Evolutionary conservation across 2,888 invertebrate species (phyloP), one percentile per base, ranked within the genome.

Genomic region (Pseudanteris insignis): DNA sequence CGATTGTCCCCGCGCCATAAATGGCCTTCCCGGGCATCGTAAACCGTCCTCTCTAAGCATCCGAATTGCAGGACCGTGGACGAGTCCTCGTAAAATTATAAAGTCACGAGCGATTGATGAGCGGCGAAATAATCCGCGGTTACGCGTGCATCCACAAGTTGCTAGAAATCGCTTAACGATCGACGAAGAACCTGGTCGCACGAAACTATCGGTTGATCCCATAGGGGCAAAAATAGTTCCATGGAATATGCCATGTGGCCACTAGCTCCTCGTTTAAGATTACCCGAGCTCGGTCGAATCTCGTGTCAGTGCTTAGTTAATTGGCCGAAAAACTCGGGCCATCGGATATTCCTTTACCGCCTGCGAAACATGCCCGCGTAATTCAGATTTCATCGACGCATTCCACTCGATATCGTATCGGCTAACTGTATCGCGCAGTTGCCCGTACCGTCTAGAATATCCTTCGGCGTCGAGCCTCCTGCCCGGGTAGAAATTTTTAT

Each of bases 291-390:
- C 46, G 65, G 58, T 58, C 63, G 64, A 67, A 66, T 66, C 65
- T 65, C 68, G 69, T 67, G 70, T n/a, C n/a, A n/a, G n/a, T n/a
- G n/a, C n/a, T n/a, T n/a, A n/a, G 73, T 74, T 77, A 77, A 78
- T 78, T 76, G 76, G 71, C 74, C 74, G 76, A 76, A 78, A 78
- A 78, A 77, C 74, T 71, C 70, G 66, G 74, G 76, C 71, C 72
- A 77, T 75, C 72, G 70, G 76, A 76, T 76, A 76, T 73, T 68
- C 68, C 57, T n/a, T n/a, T n/a, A n/a, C n/a, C n/a, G n/a, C n/a
- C n/a, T n/a, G n/a, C n/a, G n/a, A n/a, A n/a, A n/a, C n/a, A n/a
- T n/a, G n/a, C n/a, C n/a, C 74, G 65, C 63, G 65, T 69, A 71
- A 72, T 71, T 68, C 68, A 67, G 66, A 70, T 71, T 71, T 68